These are phyloP conservation scores for Amphilophus citrinellus DNA, from an alignment of 2,113 vertebrate genomes.

Conservation along the genomic window DNA sequence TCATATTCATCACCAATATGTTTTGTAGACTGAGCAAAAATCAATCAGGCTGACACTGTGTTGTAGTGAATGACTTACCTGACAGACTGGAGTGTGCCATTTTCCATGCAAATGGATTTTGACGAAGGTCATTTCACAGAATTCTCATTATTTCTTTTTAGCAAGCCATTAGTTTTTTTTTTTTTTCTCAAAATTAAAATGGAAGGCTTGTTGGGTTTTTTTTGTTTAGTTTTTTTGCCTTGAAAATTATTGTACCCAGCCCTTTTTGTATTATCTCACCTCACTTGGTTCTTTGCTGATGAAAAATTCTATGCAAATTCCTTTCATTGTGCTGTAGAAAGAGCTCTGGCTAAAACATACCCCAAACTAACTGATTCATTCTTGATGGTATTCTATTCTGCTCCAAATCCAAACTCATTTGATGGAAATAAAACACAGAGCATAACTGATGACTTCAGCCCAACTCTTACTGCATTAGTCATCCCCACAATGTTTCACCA, in stretches of 20 bases:
- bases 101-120: conserved; percentile 40
- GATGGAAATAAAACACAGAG: background rate
- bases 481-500: background rate
- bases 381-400: background rate
- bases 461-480: background rate
- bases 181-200: background rate
- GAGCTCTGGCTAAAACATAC: background rate
- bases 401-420: background rate
- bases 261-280: background rate
- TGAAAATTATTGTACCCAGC: conserved; percentile 9
- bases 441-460: background rate
- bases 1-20: background rate
- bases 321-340: rapidly evolving
- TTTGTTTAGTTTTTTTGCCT: background rate
- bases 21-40: conserved; percentile 26
- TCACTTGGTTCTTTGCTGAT: conserved; percentile 13
- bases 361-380: background rate
- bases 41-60: conserved; percentile 26
- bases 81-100: background rate
- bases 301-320: background rate
- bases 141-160: conserved; percentile 44
- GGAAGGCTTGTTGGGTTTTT: background rate
- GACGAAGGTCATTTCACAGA: conserved; percentile 39
- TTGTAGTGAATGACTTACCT: conserved; percentile 19
- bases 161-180: conserved; percentile 32